Conservation (phyloP, 2,113 vertebrate species). For the Elanus axillaris region DNA sequence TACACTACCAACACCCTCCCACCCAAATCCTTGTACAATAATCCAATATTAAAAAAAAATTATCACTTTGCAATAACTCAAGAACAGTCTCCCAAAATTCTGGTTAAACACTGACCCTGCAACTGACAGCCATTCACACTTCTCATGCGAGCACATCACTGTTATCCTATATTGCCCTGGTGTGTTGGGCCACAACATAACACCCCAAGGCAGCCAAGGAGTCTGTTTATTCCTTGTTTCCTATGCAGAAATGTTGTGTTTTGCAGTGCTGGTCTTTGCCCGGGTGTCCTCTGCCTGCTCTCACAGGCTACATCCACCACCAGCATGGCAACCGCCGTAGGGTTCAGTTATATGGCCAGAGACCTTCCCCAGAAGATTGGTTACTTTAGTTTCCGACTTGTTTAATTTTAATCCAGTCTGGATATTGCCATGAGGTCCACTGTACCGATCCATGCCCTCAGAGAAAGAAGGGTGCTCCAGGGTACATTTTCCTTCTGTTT, state of each 20-base stretch:
- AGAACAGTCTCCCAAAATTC: neutral
- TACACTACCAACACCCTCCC: neutral
- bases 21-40: neutral
- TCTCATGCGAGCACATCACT: fast-evolving
- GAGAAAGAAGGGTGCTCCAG: neutral
- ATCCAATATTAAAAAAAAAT: neutral
- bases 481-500: neutral
- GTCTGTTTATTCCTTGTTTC: neutral
- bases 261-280: neutral
- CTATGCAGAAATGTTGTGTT: neutral
- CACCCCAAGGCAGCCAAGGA: neutral
- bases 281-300: neutral
- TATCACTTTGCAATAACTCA: neutral
- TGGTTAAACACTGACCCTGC: neutral
- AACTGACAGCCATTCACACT: neutral
- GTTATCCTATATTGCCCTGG: fast-evolving
- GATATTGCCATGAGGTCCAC: neutral
- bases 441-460: neutral
- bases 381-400: neutral
- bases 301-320: fast-evolving
- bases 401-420: neutral
- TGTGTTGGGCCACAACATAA: too few relatives aligned
- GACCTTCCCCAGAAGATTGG: neutral
- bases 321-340: neutral
- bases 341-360: neutral